Percentiles rank a stretch among this genome's conserved stretches.
phyloP scores from a whole-genome alignment of 53 echinoderm and acorn worm genomes.

The Echinarachnius parma region DNA sequence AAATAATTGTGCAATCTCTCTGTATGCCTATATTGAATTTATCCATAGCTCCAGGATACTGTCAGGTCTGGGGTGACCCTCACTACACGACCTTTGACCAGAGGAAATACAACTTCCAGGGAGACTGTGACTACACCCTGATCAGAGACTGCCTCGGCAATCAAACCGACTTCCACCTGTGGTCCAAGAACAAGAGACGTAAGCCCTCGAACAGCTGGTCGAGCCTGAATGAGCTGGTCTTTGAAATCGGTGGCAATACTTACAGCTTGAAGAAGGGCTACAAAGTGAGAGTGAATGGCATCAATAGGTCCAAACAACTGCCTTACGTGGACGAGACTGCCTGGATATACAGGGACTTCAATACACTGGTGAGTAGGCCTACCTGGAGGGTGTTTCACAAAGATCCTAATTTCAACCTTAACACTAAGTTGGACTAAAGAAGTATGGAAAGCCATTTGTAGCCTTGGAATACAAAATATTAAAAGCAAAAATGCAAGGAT shows the following conservation, averaged over 20 bases:
- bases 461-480: too few species aligned
- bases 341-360: conserved; percentile 14
- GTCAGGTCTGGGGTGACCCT: conserved; percentile 69
- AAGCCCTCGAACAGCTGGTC: conserved; percentile 48
- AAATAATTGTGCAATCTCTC: not conserved
- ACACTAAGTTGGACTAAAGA: too few species aligned
- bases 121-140: conserved; percentile 60
- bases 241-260: conserved; percentile 22
- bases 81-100: conserved; percentile 65
- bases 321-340: conserved; percentile 41
- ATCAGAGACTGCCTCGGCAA: conserved; percentile 32
- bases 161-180: conserved; percentile 42
- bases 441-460: too few species aligned
- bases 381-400: not conserved
- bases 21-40: not conserved
- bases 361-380: conserved; percentile 27
- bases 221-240: conserved; percentile 43
- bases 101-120: conserved; percentile 56
- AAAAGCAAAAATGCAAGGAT: not conserved
- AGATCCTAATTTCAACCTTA: not conserved
- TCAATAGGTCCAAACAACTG: conserved; percentile 27
- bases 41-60: conserved; percentile 35
- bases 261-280: conserved; percentile 41
- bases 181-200: conserved; percentile 44
- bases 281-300: conserved; percentile 51